Conservation (phyloP, 2,888 invertebrate species). For the Axea sp. region DNA sequence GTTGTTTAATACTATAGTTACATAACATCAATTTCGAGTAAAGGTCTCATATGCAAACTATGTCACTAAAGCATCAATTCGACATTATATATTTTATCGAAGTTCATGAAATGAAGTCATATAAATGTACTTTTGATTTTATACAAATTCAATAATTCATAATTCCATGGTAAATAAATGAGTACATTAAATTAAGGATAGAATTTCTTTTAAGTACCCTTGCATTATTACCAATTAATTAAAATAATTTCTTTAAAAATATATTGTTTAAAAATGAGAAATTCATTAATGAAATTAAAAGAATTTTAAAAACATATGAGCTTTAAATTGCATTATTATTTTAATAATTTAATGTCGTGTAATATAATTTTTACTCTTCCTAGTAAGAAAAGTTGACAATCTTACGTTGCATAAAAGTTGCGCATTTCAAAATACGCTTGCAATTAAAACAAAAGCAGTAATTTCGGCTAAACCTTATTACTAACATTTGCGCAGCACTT, state of each 20-base stretch:
- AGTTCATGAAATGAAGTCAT: not conserved
- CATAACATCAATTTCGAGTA: too few relatives aligned
- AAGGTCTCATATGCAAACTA: conserved; percentile 1
- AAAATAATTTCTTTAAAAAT: too few relatives aligned
- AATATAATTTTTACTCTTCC: conserved; percentile 10
- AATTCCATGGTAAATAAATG: too few relatives aligned
- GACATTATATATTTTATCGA: not conserved
- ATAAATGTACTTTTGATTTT: not conserved
- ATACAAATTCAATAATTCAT: not conserved
- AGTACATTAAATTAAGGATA: too few relatives aligned
- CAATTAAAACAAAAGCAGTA: conserved; percentile 53
- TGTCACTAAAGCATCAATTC: not conserved
- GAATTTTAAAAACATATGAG: not conserved
- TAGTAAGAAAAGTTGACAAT: conserved; percentile 6
- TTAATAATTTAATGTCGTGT: not conserved
- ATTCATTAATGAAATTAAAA: too few relatives aligned
- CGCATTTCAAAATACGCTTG: conserved; percentile 26
- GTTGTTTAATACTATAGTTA: too few relatives aligned
- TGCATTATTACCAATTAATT: too few relatives aligned
- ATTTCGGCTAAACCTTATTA: conserved; percentile 45
- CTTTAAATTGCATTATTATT: conserved; percentile 7
- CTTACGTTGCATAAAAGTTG: conserved; percentile 16
- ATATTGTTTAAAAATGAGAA: too few relatives aligned
- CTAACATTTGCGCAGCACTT: conserved; percentile 17
- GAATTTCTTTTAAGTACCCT: too few relatives aligned